A percentile compares a stretch with the other conserved stretches of the same genome.
Evolutionary conservation across 2,888 invertebrate species (phyloP).

Genomic region (Cosmorhoe ocellata): DNA sequence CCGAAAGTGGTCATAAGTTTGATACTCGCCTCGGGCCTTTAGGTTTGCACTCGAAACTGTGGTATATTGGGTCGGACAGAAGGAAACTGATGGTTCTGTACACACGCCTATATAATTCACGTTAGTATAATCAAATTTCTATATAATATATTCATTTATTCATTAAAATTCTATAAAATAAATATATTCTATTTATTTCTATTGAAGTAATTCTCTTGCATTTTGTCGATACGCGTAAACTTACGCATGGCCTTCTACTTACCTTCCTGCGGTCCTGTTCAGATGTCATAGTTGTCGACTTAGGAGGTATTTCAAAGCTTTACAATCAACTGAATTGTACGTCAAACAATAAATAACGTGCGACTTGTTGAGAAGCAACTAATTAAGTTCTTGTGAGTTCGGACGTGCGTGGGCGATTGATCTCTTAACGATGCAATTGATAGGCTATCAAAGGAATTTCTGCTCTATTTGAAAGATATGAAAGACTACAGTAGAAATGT

Average conservation of each 20-base stretch:
- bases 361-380: conserved; percentile 67
- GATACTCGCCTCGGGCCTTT: neutral
- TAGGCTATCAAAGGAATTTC: conserved; percentile 34
- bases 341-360: conserved; percentile 67
- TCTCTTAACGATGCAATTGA: conserved; percentile 53
- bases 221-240: too few relatives aligned
- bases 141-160: too few relatives aligned
- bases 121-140: too few relatives aligned
- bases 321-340: conserved; percentile 67
- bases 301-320: conserved; percentile 52
- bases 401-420: conserved; percentile 62
- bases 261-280: conserved; percentile 9
- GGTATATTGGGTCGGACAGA: neutral
- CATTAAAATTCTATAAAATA: too few relatives aligned
- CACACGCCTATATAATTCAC: too few relatives aligned
- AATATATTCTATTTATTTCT: too few relatives aligned
- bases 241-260: conserved; percentile 5
- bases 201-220: too few relatives aligned
- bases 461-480: conserved; percentile 36
- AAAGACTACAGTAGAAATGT: conserved; percentile 31
- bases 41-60: neutral
- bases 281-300: conserved; percentile 41
- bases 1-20: conserved; percentile 4
- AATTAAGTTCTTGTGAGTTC: conserved; percentile 77
- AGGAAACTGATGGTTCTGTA: neutral